Percentiles rank a stretch among this genome's conserved stretches.
Conservation (phyloP, 2,888 invertebrate species). For the Nemotelus nigrinus region DNA sequence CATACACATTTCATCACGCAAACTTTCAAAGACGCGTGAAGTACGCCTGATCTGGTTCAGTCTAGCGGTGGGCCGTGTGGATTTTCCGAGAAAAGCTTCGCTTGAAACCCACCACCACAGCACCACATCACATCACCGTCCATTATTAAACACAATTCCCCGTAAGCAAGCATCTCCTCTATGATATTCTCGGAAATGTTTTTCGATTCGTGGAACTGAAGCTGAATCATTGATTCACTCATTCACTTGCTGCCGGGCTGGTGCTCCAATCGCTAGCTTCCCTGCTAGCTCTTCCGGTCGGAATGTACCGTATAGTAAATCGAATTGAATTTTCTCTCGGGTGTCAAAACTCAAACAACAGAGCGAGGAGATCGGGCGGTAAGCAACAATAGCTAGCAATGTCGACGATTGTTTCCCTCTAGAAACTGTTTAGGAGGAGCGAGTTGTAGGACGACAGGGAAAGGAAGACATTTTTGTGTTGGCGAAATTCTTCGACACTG, state of each 20-base stretch:
- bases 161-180: neutral
- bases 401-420: no score
- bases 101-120: neutral
- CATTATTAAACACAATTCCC: neutral
- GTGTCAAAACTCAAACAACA: no score
- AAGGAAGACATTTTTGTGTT: no score
- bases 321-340: no score
- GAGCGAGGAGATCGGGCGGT: no score
- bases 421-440: no score
- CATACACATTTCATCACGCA: neutral
- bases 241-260: neutral
- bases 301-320: no score
- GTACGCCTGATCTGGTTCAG: neutral
- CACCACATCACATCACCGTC: neutral
- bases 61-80: slow-evolving; percentile 22
- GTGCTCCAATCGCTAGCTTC: neutral
- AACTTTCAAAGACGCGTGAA: neutral
- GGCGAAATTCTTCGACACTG: no score
- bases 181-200: slow-evolving; percentile 3
- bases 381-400: no score
- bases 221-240: slow-evolving; percentile 33
- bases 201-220: slow-evolving; percentile 30
- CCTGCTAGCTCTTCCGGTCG: no score
- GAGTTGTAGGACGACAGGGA: no score
- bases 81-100: slow-evolving; percentile 41